phyloP scores from a whole-genome alignment of 2,888 invertebrate species.

The Pollenia griseotomentosa region DNA sequence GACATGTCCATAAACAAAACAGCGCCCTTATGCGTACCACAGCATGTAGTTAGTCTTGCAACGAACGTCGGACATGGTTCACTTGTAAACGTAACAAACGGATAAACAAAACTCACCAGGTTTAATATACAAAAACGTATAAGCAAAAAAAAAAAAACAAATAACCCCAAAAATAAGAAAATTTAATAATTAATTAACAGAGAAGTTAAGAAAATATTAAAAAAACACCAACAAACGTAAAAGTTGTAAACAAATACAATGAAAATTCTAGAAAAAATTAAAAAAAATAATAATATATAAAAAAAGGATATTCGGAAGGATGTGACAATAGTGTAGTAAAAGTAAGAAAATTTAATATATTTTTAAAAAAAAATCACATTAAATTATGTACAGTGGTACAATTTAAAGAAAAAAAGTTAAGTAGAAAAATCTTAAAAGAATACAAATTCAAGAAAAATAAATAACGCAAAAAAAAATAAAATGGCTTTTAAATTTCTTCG shows the following conservation, averaged over 20 bases:
- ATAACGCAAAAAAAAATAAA: too few species aligned
- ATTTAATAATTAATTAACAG: slow-evolving; percentile 4
- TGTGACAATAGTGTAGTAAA: not conserved
- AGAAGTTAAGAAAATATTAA: not conserved
- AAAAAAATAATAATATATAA: not conserved
- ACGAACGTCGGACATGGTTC: slow-evolving; percentile 72
- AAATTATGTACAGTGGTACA: too few species aligned
- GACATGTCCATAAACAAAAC: slow-evolving; percentile 58
- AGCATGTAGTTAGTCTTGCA: slow-evolving; percentile 70
- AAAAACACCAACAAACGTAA: not conserved
- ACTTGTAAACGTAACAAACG: slow-evolving; percentile 61
- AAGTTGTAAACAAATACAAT: not conserved
- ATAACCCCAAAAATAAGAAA: not conserved
- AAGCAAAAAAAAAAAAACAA: slow-evolving; percentile 45
- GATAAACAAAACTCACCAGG: slow-evolving; percentile 47
- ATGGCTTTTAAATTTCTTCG: too few species aligned
- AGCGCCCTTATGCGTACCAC: slow-evolving; percentile 69
- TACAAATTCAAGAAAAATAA: too few species aligned
- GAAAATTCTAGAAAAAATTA: not conserved
- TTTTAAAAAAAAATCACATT: too few species aligned
- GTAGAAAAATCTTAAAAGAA: too few species aligned
- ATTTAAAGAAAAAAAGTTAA: too few species aligned
- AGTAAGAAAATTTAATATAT: too few species aligned
- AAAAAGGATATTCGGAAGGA: not conserved
- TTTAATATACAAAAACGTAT: slow-evolving; percentile 56